Percentiles rank a stretch among this genome's conserved stretches.
phyloP scores from a whole-genome alignment of 1,140 invertebrate genomes.

The Macrobrachium nipponense region DNA sequence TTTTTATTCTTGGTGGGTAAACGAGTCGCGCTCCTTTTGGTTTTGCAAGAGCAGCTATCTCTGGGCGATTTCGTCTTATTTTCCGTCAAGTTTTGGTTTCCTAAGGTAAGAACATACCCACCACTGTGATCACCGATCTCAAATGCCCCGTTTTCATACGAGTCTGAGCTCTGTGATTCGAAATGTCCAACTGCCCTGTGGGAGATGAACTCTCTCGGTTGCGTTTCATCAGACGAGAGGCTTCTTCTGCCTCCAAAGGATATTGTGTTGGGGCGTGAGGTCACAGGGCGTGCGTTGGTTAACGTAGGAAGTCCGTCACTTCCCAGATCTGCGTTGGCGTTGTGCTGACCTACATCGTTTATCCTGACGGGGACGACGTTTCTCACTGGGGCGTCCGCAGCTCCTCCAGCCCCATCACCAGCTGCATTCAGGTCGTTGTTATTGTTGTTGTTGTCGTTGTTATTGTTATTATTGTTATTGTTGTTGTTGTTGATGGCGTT shows the following conservation, averaged over 20 bases:
- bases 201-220: not conserved
- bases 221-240: not conserved
- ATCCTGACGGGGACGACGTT: slow-evolving; percentile 23
- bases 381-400: not conserved
- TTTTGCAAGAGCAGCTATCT: no score
- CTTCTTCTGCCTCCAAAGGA: slow-evolving; percentile 22
- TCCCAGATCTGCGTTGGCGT: slow-evolving; percentile 37
- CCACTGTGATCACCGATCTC: no score
- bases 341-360: slow-evolving; percentile 35
- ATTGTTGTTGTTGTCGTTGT: slow-evolving; percentile 54
- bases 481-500: slow-evolving; percentile 58
- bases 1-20: no score
- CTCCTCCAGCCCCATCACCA: not conserved
- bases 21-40: no score
- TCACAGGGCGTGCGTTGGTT: not conserved
- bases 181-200: not conserved
- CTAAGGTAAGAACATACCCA: no score
- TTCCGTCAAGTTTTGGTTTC: no score
- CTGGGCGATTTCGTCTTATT: no score
- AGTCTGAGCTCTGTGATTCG: no score
- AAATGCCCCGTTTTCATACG: no score
- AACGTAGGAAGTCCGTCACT: slow-evolving; percentile 1
- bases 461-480: slow-evolving; percentile 49
- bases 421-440: slow-evolving; percentile 12
- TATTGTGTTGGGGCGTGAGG: slow-evolving; percentile 29